Conservation (phyloP, 2,113 vertebrate species). For the Benitochromis conjunctus region DNA sequence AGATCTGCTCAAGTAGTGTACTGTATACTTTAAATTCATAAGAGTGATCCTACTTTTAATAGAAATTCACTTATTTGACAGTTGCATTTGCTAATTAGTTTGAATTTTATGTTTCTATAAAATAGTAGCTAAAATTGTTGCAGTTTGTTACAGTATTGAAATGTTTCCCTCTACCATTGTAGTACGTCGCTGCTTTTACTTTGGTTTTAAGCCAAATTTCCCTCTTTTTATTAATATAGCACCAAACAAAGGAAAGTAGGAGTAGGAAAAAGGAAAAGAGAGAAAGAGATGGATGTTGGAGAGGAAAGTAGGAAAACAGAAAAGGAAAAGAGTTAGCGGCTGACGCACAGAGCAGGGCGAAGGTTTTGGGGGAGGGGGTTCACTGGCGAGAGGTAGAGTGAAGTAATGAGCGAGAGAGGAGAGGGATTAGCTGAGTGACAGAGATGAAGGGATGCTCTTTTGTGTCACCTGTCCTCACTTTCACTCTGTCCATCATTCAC, state of each 20-base stretch:
- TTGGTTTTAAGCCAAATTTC: background rate
- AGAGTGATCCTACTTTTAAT: background rate
- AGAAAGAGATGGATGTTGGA: background rate
- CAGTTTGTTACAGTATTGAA: background rate
- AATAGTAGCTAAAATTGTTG: background rate
- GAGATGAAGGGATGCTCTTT: constrained; percentile 65
- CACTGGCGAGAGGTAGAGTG: constrained; percentile 42
- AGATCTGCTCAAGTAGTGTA: background rate
- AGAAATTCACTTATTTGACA: background rate
- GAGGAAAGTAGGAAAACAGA: constrained; percentile 39
- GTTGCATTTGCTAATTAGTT: background rate
- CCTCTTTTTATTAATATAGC: constrained; percentile 5
- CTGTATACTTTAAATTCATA: background rate
- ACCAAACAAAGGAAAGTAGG: constrained; percentile 24
- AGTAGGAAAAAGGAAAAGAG: background rate
- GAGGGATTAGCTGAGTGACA: constrained; percentile 59
- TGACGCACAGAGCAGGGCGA: constrained; percentile 49
- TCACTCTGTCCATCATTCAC: constrained; percentile 56
- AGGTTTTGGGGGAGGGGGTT: background rate
- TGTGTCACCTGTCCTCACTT: constrained; percentile 51
- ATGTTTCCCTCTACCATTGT: background rate
- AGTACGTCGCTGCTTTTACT: background rate
- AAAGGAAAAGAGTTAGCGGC: constrained; percentile 43
- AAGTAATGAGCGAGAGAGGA: constrained; percentile 60
- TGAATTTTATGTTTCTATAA: background rate